A percentile compares a stretch with the other conserved stretches of the same genome.
These are phyloP conservation scores for Drosophila pullipes DNA, from an alignment of 2,888 invertebrate genomes.

Conservation along the genomic window DNA sequence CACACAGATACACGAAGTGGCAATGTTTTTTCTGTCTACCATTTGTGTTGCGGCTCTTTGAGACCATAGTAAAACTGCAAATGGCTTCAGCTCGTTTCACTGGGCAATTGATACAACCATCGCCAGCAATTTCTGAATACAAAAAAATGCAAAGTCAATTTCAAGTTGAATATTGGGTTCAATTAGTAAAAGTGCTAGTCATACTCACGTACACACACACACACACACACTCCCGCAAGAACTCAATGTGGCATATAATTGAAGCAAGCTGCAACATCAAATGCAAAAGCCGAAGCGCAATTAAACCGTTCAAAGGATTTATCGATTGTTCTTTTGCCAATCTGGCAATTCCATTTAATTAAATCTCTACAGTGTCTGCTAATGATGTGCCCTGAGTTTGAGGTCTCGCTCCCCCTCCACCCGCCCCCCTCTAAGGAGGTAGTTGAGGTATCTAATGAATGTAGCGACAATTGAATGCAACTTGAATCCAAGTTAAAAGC, in stretches of 20 bases:
- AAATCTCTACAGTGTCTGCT: constrained; percentile 67
- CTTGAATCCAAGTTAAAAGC: constrained; percentile 15
- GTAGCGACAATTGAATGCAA: constrained; percentile 29
- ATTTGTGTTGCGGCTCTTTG: constrained; percentile 42
- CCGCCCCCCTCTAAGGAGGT: neutral
- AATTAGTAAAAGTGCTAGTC: constrained; percentile 53
- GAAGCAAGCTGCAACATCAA: constrained; percentile 49
- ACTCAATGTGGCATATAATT: constrained; percentile 51
- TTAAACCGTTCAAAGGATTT: constrained; percentile 40
- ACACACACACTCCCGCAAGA: neutral
- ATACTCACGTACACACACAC: constrained; percentile 5
- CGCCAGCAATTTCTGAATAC: constrained; percentile 60
- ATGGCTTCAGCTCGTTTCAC: constrained; percentile 57
- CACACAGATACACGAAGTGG: constrained; percentile 2
- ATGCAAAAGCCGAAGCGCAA: constrained; percentile 46
- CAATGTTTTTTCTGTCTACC: constrained; percentile 45
- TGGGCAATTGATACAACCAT: constrained; percentile 65
- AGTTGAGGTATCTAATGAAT: constrained; percentile 23
- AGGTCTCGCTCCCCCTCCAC: constrained; percentile 1
- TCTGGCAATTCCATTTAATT: constrained; percentile 73
- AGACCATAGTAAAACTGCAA: constrained; percentile 67
- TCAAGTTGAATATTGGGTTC: constrained; percentile 30
- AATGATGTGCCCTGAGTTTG: constrained; percentile 66
- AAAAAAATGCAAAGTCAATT: constrained; percentile 24
- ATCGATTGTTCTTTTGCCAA: constrained; percentile 51